A percentile compares a stretch with the other conserved stretches of the same genome.
phyloP scores from a whole-genome alignment of 1,140 invertebrate species.

The Lordiphosa mommai region DNA sequence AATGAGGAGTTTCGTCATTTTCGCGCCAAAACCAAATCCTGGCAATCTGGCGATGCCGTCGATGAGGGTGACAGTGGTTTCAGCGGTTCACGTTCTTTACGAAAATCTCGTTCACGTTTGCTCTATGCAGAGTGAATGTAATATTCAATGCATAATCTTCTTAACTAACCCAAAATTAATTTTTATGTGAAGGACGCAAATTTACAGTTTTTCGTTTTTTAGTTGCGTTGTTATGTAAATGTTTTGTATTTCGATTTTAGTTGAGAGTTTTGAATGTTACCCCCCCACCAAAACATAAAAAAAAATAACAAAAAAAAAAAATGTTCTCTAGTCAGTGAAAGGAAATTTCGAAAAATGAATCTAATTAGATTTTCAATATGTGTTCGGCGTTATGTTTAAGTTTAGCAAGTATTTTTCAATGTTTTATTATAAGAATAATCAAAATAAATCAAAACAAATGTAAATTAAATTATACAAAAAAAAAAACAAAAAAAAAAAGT shows the following conservation, averaged over 20 bases:
- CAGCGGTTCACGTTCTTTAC: constrained; percentile 18
- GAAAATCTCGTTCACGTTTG: constrained; percentile 55
- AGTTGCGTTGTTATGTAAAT: constrained; percentile 38
- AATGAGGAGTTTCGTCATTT: constrained; percentile 86
- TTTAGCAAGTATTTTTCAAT: constrained; percentile 5
- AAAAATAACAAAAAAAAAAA: background rate
- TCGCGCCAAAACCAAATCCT: constrained; percentile 82
- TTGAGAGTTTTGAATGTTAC: constrained; percentile 25
- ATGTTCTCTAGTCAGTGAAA: constrained; percentile 51
- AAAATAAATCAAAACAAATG: background rate
- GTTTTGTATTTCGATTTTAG: constrained; percentile 20
- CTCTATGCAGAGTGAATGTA: constrained; percentile 41
- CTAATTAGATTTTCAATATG: constrained; percentile 3
- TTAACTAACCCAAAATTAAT: constrained; percentile 8
- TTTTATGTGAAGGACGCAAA: constrained; percentile 23
- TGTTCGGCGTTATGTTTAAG: constrained; percentile 27
- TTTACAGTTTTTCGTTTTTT: constrained; percentile 39
- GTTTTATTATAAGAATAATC: constrained; percentile 15
- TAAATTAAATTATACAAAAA: constrained; percentile 11
- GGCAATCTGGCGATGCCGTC: constrained; percentile 80
- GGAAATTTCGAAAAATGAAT: constrained; percentile 12
- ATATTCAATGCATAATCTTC: background rate
- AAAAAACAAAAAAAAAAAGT: background rate
- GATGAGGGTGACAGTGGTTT: constrained; percentile 40
- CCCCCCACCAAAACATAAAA: background rate